Percentiles rank a stretch among this genome's conserved stretches.
Conservation (phyloP, 2,888 invertebrate species). For the Stenodema calcarata region DNA sequence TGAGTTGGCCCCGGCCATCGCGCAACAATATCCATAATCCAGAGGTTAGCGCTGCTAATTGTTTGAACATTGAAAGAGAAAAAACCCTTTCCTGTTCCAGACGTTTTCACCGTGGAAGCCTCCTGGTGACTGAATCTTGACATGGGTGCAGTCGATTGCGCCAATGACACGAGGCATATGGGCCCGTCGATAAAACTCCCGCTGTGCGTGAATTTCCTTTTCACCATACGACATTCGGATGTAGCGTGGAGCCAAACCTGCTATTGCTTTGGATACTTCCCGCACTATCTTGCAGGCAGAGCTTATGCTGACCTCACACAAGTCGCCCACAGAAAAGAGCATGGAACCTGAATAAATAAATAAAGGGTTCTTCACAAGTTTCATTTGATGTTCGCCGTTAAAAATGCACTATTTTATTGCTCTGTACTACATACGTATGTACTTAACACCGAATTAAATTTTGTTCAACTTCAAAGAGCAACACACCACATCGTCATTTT, state of each 20-base stretch:
- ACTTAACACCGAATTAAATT: no score
- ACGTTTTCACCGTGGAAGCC: neutral
- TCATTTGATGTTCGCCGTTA: no score
- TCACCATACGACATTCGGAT: neutral
- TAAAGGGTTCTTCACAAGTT: neutral
- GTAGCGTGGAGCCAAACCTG: neutral
- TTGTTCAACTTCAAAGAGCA: no score
- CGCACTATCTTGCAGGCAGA: neutral
- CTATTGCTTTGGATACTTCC: neutral
- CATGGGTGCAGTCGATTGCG: slow-evolving; percentile 26
- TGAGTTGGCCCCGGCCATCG: neutral
- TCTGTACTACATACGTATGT: no score
- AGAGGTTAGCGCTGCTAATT: neutral
- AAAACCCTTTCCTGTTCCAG: neutral
- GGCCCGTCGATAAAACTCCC: neutral
- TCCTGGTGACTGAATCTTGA: slow-evolving; percentile 28
- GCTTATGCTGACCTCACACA: neutral
- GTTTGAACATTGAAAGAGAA: neutral
- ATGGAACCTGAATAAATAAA: neutral
- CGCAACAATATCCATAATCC: neutral
- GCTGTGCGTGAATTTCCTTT: neutral
- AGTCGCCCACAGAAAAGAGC: neutral
- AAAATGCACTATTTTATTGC: no score
- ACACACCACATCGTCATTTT: no score
- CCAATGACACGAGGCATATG: slow-evolving; percentile 15